A percentile compares a stretch with the other conserved stretches of the same genome.
Conservation (phyloP, 2,888 invertebrate genomes). For the Pardosa pseudoannulata region DNA sequence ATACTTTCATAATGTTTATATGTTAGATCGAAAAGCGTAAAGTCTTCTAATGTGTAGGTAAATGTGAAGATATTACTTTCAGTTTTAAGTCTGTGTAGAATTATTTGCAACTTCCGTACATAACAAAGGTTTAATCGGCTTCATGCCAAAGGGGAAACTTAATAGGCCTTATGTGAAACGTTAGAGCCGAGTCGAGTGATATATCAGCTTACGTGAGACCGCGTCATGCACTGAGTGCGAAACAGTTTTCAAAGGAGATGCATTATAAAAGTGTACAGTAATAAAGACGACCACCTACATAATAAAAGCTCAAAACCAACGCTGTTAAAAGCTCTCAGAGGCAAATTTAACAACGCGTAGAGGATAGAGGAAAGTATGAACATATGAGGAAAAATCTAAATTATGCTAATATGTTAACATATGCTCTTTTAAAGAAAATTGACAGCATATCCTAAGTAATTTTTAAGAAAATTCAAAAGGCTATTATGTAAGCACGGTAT, state of each 20-base stretch:
- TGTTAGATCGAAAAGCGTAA: too few species aligned
- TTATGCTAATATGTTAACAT: constrained; percentile 6
- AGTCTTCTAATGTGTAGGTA: too few species aligned
- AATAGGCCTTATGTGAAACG: too few species aligned
- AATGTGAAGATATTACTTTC: too few species aligned
- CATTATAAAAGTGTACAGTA: not conserved
- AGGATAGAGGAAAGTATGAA: not conserved
- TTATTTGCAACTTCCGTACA: too few species aligned
- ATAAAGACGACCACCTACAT: not conserved
- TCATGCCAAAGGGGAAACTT: too few species aligned
- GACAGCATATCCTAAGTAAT: not conserved
- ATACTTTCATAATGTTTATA: too few species aligned
- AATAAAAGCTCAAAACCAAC: not conserved
- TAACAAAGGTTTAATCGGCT: too few species aligned
- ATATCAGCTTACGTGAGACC: too few species aligned
- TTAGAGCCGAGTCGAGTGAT: too few species aligned
- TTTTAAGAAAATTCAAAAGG: not conserved
- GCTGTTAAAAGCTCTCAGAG: not conserved
- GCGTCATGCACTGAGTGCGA: too few species aligned
- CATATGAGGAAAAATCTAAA: not conserved
- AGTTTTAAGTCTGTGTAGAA: too few species aligned
- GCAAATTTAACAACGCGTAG: not conserved
- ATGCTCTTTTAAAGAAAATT: not conserved
- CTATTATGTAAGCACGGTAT: not conserved
- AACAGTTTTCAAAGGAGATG: not conserved